Conservation (phyloP, 2,113 vertebrate genomes). For the Microtus richardsoni region DNA sequence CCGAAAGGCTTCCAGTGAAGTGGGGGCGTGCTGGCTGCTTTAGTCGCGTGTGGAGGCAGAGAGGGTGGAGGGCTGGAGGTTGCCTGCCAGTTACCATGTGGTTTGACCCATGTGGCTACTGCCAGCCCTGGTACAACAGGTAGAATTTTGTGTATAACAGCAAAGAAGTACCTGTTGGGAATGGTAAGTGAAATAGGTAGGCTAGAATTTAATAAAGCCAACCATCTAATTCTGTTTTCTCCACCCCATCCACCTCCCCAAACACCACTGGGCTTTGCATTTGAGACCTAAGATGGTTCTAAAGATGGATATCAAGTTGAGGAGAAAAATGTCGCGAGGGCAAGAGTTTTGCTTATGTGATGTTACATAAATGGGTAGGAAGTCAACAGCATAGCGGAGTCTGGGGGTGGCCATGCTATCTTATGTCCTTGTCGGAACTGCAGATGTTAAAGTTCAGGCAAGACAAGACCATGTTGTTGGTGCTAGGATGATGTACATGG, state of each 20-base stretch:
- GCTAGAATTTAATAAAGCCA: neutral
- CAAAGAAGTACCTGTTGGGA: neutral
- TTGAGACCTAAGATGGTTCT: neutral
- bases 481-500: too few relatives aligned
- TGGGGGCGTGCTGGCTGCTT: neutral
- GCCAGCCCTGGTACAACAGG: neutral
- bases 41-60: neutral
- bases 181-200: neutral
- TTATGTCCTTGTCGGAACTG: neutral
- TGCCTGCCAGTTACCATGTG: neutral
- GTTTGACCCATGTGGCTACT: neutral
- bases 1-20: neutral
- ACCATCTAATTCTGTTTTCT: neutral
- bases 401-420: neutral
- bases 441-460: neutral
- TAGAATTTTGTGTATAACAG: neutral
- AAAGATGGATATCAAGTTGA: neutral
- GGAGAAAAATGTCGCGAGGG: neutral
- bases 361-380: neutral
- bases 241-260: neutral
- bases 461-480: neutral
- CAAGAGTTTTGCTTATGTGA: neutral
- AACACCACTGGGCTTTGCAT: neutral
- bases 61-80: neutral
- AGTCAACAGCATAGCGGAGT: neutral